phyloP scores from a whole-genome alignment of 2,888 invertebrate genomes.

The Cinara cedri region DNA sequence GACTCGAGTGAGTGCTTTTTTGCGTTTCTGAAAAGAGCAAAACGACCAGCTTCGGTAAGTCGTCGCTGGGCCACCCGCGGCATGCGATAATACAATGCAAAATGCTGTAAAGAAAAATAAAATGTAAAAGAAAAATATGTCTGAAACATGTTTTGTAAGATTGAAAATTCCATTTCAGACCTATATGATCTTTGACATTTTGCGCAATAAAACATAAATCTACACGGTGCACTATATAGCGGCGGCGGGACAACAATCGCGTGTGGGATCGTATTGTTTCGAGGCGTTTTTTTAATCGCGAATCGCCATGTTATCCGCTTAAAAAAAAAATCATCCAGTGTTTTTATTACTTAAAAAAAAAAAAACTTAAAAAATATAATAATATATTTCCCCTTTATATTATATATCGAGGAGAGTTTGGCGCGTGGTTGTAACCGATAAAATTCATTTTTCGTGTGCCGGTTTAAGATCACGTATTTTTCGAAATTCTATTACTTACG shows the following conservation, averaged over 20 bases:
- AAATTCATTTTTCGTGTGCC: not conserved
- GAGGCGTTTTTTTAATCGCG: not conserved
- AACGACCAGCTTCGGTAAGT: no score
- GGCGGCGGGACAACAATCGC: not conserved
- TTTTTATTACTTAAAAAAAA: not conserved
- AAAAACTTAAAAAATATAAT: conserved; percentile 8
- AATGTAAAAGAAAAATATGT: not conserved
- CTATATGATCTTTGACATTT: conserved; percentile 24
- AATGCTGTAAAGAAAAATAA: no score
- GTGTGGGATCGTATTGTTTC: conserved; percentile 32
- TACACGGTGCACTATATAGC: not conserved
- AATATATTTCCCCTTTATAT: no score
- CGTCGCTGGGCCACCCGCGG: no score
- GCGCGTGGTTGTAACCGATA: not conserved
- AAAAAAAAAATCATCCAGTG: not conserved
- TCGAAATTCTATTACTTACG: no score
- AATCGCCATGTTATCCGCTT: not conserved
- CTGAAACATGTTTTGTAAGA: conserved; percentile 16
- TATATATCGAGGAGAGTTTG: no score
- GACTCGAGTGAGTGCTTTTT: no score
- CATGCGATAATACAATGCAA: no score
- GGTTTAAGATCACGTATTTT: no score
- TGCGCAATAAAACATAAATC: conserved; percentile 35
- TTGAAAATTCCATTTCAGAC: conserved; percentile 26
- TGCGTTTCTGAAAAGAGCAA: no score